Base-by-base conservation (phyloP, 2,888 invertebrate species). In the Drosophila borealis region DNA sequence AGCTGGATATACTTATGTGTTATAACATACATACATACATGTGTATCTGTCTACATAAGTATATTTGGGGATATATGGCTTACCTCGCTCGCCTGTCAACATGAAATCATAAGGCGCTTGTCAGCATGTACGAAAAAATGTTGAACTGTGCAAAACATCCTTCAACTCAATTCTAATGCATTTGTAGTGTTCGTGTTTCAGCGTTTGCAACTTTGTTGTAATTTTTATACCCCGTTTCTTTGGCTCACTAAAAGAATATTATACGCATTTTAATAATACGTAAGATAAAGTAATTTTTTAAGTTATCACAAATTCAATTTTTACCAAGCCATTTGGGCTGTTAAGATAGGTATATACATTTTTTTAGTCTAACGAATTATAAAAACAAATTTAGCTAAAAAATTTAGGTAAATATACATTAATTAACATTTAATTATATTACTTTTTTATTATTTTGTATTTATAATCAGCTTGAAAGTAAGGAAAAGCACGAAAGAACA, bases 41-140 rank as follows among this genome's bases (percentile, higher is more conserved):
- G n/a, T 74, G 42, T 51, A 17, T 63, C 14, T 65, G 33, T 64
- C 41, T 17, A 29, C 36, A 45, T 13, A 45, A 49, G 34, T 62
- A 37, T 62, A 45, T 62, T 36, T 60, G 63, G 42, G 51, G 59
- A 63, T 63, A 66, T 56, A 67, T 60, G 64, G 75, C 75, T 75
- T 75, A 75, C 75, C 68, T 75, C 75, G 73, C 78, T 73, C 57
- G 53, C 56, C 75, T 75, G 75, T 75, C 75, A 75, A 73, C 78
- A 78, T 56, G 68, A 78, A 75, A 75, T 73, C 74, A 63, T 75
- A 78, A 78, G 75, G 68, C 60, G 75, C 21, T 61, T 78, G 78
- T 68, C 78, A 78, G 73, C 49, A 62, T 56, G 66, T 56, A 45
- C 39, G 55, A 57, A 66, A 54, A 73, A 59, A 78, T 67, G 67